Evolutionary conservation across 1,140 invertebrate species (phyloP).

Genomic region (Dendroctonus ponderosae): DNA sequence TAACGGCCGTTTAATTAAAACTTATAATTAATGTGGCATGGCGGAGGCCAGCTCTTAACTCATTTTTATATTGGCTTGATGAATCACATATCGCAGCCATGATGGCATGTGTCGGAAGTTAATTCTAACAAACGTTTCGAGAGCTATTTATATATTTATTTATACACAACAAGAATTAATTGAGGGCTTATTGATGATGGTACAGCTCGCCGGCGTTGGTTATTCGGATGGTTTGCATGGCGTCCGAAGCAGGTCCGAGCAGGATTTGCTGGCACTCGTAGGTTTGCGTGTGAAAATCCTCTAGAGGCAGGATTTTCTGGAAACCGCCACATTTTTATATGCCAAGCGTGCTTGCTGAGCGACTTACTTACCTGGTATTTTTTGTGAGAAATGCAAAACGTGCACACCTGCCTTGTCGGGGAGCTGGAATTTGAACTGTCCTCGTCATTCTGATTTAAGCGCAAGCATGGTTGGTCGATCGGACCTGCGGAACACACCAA

Average conservation of each 20-base stretch:
- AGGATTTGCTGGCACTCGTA: constrained; percentile 25
- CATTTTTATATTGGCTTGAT: constrained; percentile 5
- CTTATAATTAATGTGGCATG: constrained; percentile 11
- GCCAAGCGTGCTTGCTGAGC: background rate
- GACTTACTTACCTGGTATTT: constrained; percentile 42
- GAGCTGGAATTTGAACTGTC: constrained; percentile 28
- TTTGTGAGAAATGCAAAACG: constrained; percentile 49
- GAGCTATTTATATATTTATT: no score
- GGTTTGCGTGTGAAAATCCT: constrained; percentile 21
- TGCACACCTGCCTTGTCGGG: constrained; percentile 45
- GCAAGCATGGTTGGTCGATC: constrained; percentile 47
- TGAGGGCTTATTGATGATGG: background rate
- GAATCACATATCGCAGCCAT: no score
- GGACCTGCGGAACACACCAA: constrained; percentile 38
- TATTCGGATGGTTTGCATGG: constrained; percentile 16
- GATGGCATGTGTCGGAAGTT: no score
- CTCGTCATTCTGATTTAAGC: constrained; percentile 37
- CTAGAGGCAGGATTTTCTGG: constrained; percentile 24
- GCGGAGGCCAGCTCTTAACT: constrained; percentile 8
- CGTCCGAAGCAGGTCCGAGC: constrained; percentile 10
- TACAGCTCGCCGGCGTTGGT: constrained; percentile 3
- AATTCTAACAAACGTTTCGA: no score
- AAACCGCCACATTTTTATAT: constrained; percentile 10
- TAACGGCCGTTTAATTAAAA: constrained; percentile 17
- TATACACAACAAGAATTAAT: no score